Percentiles rank a stretch among this genome's conserved stretches.
Conservation (phyloP, 2,888 invertebrate genomes). For the Drosophila seclusa region DNA sequence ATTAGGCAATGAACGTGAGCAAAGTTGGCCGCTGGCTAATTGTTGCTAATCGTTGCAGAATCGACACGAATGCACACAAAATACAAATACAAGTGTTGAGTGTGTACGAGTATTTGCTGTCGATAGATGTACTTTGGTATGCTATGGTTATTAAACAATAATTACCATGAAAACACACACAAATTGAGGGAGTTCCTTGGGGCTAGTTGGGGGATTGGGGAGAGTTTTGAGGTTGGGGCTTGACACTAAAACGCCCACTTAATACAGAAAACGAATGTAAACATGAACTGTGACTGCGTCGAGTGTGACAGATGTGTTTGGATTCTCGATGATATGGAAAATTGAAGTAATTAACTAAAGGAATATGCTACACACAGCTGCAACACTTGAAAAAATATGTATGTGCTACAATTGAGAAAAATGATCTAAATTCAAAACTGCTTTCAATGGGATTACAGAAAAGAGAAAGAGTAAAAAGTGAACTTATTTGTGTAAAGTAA, state of each 20-base stretch:
- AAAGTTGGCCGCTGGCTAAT: slow-evolving; percentile 65
- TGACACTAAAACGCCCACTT: slow-evolving; percentile 56
- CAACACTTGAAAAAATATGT: neutral
- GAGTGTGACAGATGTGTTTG: slow-evolving; percentile 28
- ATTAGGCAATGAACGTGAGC: slow-evolving; percentile 71
- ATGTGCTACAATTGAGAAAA: neutral
- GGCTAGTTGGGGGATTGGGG: neutral
- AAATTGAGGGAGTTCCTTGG: slow-evolving; percentile 20
- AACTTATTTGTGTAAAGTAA: neutral
- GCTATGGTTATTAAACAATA: slow-evolving; percentile 52
- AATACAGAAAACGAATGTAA: slow-evolving; percentile 43
- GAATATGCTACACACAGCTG: slow-evolving; percentile 3
- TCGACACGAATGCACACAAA: slow-evolving; percentile 59
- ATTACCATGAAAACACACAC: slow-evolving; percentile 67
- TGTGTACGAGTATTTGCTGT: neutral
- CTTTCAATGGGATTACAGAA: neutral
- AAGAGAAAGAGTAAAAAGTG: neutral
- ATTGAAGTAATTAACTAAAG: slow-evolving; percentile 10
- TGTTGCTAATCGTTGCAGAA: slow-evolving; percentile 76
- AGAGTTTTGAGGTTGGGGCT: neutral
- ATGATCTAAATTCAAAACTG: neutral
- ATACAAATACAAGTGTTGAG: slow-evolving; percentile 4
- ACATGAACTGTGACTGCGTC: slow-evolving; percentile 51
- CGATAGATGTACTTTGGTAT: slow-evolving; percentile 8
- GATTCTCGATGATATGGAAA: slow-evolving; percentile 31